Percentiles rank a stretch among this genome's conserved stretches.
These are phyloP conservation scores for Conopomorpha cramerella DNA, from an alignment of 1,140 invertebrate genomes.

Conservation along the genomic window DNA sequence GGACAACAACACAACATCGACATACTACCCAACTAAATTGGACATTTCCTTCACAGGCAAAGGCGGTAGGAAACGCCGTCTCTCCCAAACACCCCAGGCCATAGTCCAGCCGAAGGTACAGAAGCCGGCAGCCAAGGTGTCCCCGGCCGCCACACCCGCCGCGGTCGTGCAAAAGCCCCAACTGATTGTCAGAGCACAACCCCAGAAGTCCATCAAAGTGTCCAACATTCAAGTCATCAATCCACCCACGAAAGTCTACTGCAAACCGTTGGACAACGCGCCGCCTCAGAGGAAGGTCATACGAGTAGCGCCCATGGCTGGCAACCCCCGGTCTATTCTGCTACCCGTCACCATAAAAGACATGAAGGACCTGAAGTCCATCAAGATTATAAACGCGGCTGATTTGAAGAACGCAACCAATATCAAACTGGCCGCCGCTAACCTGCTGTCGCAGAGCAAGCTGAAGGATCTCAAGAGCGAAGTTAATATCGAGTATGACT, in stretches of 20 bases:
- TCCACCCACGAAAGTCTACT: constrained; percentile 40
- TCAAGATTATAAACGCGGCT: constrained; percentile 73
- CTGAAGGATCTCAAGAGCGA: constrained; percentile 40
- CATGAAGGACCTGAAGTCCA: constrained; percentile 69
- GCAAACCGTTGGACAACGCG: constrained; percentile 38
- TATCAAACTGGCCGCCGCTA: constrained; percentile 57
- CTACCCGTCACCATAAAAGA: constrained; percentile 70
- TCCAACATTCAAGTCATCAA: constrained; percentile 46
- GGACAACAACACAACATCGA: too few species aligned
- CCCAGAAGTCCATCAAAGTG: constrained; percentile 41
- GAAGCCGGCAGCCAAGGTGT: constrained; percentile 31
- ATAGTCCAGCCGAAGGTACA: constrained; percentile 48
- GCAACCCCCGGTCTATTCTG: constrained; percentile 68
- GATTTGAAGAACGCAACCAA: constrained; percentile 59
- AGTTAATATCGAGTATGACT: constrained; percentile 29
- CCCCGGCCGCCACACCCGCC: constrained; percentile 6
- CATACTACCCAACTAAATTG: too few species aligned
- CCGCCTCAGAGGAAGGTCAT: constrained; percentile 59
- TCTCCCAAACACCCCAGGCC: constrained; percentile 32
- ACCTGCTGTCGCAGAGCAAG: constrained; percentile 50
- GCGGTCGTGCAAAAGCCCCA: constrained; percentile 31
- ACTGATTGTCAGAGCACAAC: constrained; percentile 43
- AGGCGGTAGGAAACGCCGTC: constrained; percentile 37
- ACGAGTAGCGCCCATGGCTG: constrained; percentile 58
- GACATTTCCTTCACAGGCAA: constrained; percentile 17